phyloP scores from a whole-genome alignment of 2,888 invertebrate species.

The Mythimna loreyi region DNA sequence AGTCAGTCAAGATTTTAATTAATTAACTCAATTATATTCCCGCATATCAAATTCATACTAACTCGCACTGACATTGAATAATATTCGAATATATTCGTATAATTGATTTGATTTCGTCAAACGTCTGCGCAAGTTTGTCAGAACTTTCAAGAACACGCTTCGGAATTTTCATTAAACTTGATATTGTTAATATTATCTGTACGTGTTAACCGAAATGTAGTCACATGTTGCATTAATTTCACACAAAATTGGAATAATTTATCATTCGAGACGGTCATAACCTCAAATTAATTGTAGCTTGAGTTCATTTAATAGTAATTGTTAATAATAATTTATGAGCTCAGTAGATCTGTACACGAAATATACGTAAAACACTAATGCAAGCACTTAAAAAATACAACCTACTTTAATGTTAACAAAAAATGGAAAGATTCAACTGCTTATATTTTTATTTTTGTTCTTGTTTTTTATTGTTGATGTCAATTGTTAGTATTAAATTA shows the following conservation, averaged over 20 bases:
- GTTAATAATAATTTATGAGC: not conserved
- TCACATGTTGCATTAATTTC: conserved; percentile 27
- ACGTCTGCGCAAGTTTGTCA: conserved; percentile 38
- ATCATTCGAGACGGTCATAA: conserved; percentile 15
- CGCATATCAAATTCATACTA: conserved; percentile 63
- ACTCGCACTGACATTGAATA: conserved; percentile 56
- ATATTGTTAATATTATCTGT: conserved; percentile 35
- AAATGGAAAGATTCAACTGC: no score
- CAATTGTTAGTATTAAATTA: no score
- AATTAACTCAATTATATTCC: conserved; percentile 70
- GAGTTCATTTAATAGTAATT: not conserved
- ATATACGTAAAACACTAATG: no score
- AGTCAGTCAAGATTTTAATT: conserved; percentile 70
- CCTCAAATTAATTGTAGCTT: conserved; percentile 28
- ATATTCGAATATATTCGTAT: conserved; percentile 47
- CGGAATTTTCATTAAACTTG: conserved; percentile 39
- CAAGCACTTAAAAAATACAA: not conserved
- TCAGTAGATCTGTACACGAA: not conserved
- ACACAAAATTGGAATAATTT: conserved; percentile 33
- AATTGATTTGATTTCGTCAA: conserved; percentile 54
- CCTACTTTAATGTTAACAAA: no score
- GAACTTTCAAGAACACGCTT: conserved; percentile 34
- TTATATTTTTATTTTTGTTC: no score
- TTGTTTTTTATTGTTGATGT: no score
- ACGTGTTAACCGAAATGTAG: conserved; percentile 1